A percentile compares a stretch with the other conserved stretches of the same genome.
Conservation (phyloP, 2,797 vertebrate species). For the Linurgus olivaceus region DNA sequence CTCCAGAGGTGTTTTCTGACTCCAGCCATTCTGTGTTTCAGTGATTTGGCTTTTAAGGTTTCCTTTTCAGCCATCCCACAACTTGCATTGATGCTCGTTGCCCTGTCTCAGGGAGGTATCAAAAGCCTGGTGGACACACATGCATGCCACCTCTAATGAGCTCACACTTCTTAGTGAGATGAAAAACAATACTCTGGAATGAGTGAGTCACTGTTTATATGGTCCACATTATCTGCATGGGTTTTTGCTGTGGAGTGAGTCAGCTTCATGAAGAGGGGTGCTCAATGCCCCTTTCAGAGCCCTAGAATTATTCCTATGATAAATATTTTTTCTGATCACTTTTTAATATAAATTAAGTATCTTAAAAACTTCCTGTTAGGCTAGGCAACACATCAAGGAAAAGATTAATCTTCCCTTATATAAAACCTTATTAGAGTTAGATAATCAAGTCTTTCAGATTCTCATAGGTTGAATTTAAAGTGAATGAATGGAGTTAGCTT, state of each 20-base stretch:
- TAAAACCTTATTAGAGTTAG: neutral
- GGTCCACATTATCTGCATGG: neutral
- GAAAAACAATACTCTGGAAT: neutral
- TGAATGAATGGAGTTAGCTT: neutral
- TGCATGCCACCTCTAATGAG: neutral
- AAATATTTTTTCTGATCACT: neutral
- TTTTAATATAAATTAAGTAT: neutral
- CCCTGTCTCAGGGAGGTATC: neutral
- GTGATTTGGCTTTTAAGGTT: neutral
- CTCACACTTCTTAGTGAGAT: neutral
- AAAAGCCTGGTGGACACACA: neutral
- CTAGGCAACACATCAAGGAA: neutral
- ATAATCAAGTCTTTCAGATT: neutral
- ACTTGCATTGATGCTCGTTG: neutral
- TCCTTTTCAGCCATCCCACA: neutral
- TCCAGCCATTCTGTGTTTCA: neutral
- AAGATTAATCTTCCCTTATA: neutral
- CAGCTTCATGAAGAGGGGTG: neutral
- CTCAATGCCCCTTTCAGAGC: neutral
- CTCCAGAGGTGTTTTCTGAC: neutral
- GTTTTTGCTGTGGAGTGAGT: neutral
- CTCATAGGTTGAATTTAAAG: neutral
- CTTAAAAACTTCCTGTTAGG: neutral
- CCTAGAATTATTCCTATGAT: neutral
- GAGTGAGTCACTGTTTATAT: neutral